These are phyloP conservation scores for Ruditapes philippinarum DNA, from an alignment of 1,140 invertebrate genomes.

Conservation along the genomic window DNA sequence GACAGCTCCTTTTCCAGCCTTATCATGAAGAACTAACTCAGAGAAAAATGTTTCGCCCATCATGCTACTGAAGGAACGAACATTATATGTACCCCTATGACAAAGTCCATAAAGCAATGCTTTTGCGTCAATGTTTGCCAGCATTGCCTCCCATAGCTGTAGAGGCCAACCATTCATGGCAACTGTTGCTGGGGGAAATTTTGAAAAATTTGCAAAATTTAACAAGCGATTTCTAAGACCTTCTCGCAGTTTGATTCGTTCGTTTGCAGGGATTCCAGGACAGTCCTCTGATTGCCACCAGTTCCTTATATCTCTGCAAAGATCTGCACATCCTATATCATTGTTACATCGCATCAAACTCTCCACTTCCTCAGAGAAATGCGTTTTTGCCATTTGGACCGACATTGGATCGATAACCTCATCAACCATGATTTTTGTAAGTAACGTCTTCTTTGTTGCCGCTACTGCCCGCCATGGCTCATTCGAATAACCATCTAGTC, in stretches of 20 bases:
- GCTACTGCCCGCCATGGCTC: slow-evolving; percentile 25
- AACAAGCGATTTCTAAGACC: neutral
- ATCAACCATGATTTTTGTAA: slow-evolving; percentile 50
- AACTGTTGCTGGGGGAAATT: slow-evolving; percentile 33
- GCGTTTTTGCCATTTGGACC: slow-evolving; percentile 19
- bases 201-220: neutral
- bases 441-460: neutral
- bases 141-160: slow-evolving; percentile 43
- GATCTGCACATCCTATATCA: neutral
- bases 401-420: slow-evolving; percentile 42
- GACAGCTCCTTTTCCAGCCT: slow-evolving; percentile 24
- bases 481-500: neutral
- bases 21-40: slow-evolving; percentile 35
- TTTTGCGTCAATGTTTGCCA: slow-evolving; percentile 48
- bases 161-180: slow-evolving; percentile 44
- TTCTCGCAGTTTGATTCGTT: slow-evolving; percentile 27
- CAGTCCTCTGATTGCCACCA: slow-evolving; percentile 57
- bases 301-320: slow-evolving; percentile 30
- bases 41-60: slow-evolving; percentile 53
- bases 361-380: slow-evolving; percentile 43
- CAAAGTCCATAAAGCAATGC: slow-evolving; percentile 27
- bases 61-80: slow-evolving; percentile 45
- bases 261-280: slow-evolving; percentile 27
- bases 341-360: slow-evolving; percentile 21
- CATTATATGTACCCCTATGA: slow-evolving; percentile 37